Evolutionary conservation across 2,113 vertebrate genomes (phyloP).

Genomic region (Ophiodon elongatus): DNA sequence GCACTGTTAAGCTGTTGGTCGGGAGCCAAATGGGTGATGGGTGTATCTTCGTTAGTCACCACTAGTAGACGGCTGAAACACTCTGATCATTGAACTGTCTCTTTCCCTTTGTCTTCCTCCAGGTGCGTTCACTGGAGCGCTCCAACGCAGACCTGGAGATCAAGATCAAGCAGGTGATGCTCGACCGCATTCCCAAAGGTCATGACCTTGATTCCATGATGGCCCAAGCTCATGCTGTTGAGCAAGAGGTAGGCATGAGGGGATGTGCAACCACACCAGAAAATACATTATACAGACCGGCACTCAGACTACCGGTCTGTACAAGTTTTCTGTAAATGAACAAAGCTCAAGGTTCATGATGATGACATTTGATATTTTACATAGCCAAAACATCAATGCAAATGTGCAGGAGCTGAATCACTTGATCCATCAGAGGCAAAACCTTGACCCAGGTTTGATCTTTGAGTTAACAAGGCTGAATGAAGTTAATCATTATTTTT

Average conservation of each 20-base stretch:
- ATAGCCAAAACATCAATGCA: constrained; percentile 58
- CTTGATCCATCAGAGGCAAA: not conserved
- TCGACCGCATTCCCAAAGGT: constrained; percentile 85
- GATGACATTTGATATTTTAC: constrained; percentile 35
- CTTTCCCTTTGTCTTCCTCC: constrained; percentile 14
- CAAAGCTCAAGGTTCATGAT: constrained; percentile 6
- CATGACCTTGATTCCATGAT: constrained; percentile 86
- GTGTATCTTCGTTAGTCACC: not conserved
- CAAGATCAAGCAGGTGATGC: constrained; percentile 87
- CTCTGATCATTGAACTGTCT: constrained; percentile 2
- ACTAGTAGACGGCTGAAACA: constrained; percentile 18
- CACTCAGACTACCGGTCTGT: not conserved
- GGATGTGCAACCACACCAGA: not conserved
- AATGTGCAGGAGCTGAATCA: constrained; percentile 13
- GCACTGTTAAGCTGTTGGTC: constrained; percentile 26
- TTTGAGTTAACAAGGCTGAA: constrained; percentile 22
- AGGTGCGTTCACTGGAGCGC: constrained; percentile 84
- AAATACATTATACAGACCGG: not conserved
- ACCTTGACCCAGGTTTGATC: not conserved
- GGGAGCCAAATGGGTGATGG: constrained; percentile 13
- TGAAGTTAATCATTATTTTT: constrained; percentile 53
- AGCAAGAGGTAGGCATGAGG: constrained; percentile 80
- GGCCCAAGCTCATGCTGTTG: constrained; percentile 83
- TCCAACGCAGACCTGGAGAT: constrained; percentile 86
- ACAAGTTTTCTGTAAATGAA: not conserved